Base-by-base conservation (phyloP, 2,113 vertebrate genomes). In the Oenanthe melanoleuca region DNA sequence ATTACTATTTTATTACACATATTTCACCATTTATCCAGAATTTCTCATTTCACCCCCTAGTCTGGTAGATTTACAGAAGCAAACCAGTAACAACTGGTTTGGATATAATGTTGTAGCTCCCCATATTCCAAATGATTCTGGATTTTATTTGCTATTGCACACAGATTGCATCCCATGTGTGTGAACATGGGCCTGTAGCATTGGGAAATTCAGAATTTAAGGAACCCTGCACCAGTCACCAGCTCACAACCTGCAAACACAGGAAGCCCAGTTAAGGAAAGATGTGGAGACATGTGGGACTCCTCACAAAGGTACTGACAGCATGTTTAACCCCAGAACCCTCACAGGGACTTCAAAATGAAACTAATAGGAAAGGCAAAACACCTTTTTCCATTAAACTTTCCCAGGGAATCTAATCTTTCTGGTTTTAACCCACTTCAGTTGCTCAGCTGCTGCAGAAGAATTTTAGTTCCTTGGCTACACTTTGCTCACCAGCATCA, bases 81-180 rank as follows among this genome's bases (percentile, higher is more conserved):
- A 56, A 93, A 61, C 11, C 66, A 42, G 25, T 16, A 14, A 14
- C 25, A n/a, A 89, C 5, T 15, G 47, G 16, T 53, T 47, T 38
- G 67, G 63, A 57, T 61, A 22, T 11, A 33, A 37, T 14, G 14
- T 8, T 66, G 47, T 5, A 38, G 37, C 29, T 50, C 25, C 31
- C 23, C 14, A 65, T 59, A 44, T 8, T 87, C 49, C 44, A 55
- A 53, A 49, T 9, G 3, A 20, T 37, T 33, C 12, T 8, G 63
- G 67, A 67, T 49, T 80, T 75, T 31, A 61, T 82, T 74, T 89
- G 31, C 28, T 19, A 10, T 25, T 44, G 38, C 26, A 52, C 44
- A 53, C 12, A 21, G 44, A 13, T 0, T 72, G 60, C 12, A 60
- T 40, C 55, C 50, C 10, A 0, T 6, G 11, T 31, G 38, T 33